These are phyloP conservation scores for Pollenia griseotomentosa DNA, from an alignment of 2,888 invertebrate species.

Conservation along the genomic window DNA sequence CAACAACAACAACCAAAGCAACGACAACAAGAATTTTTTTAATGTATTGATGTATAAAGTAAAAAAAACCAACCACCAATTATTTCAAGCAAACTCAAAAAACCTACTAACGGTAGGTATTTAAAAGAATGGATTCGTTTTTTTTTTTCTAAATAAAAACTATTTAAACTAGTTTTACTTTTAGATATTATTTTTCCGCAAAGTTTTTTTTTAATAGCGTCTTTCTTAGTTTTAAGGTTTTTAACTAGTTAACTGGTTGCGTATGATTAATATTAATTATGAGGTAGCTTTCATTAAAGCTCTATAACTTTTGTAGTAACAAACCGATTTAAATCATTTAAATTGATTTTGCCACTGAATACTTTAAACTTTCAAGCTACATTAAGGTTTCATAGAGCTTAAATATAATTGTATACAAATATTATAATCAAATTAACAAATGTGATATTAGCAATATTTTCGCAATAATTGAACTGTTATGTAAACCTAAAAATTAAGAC, in stretches of 20 bases:
- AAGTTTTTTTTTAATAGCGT: not conserved
- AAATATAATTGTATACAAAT: too few relatives aligned
- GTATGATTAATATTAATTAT: not conserved
- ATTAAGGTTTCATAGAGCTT: not conserved
- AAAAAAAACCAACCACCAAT: conserved; percentile 48
- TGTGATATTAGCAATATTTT: too few relatives aligned
- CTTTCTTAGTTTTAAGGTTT: not conserved
- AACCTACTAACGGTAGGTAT: not conserved
- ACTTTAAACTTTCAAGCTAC: not conserved
- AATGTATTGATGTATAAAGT: not conserved
- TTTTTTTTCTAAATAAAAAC: not conserved
- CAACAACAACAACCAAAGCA: conserved; percentile 23
- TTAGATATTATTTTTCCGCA: not conserved
- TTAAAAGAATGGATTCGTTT: conserved; percentile 39
- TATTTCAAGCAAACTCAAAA: conserved; percentile 13
- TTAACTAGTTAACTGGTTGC: not conserved
- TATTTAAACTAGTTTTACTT: not conserved
- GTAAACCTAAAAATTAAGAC: too few relatives aligned
- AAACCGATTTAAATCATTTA: not conserved
- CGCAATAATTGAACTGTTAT: too few relatives aligned
- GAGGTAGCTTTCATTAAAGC: not conserved
- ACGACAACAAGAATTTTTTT: conserved; percentile 22
- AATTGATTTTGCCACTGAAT: not conserved
- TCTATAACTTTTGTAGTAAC: not conserved
- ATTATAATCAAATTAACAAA: too few relatives aligned